These are phyloP conservation scores for Gavia stellata DNA, from an alignment of 2,113 vertebrate genomes.

Conservation along the genomic window DNA sequence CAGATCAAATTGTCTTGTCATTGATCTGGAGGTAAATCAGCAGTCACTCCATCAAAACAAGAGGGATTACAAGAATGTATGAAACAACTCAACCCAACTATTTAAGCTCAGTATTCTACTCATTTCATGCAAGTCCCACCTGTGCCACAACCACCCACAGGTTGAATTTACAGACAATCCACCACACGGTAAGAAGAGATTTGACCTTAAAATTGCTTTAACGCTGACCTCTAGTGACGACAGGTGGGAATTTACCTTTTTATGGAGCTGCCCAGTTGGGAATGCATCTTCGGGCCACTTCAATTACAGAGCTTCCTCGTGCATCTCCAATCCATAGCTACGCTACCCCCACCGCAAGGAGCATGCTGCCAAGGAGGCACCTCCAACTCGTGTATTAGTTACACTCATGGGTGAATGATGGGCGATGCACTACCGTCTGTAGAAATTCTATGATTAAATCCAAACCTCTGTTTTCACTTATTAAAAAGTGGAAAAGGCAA, in stretches of 20 bases:
- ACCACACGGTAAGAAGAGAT: background rate
- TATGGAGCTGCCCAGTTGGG: background rate
- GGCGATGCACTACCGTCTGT: background rate
- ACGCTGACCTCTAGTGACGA: slow-evolving; percentile 27
- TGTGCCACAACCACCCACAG: background rate
- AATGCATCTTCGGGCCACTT: background rate
- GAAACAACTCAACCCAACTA: background rate
- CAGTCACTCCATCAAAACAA: background rate
- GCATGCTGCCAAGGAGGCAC: background rate
- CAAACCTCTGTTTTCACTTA: background rate
- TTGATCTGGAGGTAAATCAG: background rate
- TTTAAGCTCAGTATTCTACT: background rate
- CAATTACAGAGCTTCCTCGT: background rate
- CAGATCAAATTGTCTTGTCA: background rate
- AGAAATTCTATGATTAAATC: background rate
- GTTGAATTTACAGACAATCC: background rate
- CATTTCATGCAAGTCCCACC: background rate
- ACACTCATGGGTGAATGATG: background rate
- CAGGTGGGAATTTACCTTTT: background rate
- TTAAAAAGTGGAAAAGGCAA: background rate
- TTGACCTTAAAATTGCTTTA: background rate
- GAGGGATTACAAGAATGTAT: background rate
- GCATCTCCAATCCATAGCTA: background rate
- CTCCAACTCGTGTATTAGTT: background rate
- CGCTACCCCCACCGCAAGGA: background rate